A percentile compares a stretch with the other conserved stretches of the same genome.
Evolutionary conservation across 2,888 invertebrate genomes (phyloP).

Genomic region (Celastrina argiolus): DNA sequence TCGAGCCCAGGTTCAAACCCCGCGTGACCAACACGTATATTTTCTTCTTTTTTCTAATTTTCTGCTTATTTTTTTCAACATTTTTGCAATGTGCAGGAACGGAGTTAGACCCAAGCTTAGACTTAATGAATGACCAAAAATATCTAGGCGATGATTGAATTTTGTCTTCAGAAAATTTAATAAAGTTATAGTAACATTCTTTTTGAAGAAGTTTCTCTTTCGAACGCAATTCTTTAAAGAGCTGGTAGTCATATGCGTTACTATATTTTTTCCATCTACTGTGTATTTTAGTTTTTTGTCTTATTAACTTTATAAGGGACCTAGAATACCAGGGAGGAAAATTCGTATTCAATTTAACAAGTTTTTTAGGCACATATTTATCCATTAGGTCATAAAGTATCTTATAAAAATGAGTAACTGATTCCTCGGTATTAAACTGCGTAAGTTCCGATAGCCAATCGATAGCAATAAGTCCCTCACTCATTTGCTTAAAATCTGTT

Average conservation of each 20-base stretch:
- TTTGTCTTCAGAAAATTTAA: background rate
- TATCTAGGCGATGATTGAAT: background rate
- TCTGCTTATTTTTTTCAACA: too few relatives aligned
- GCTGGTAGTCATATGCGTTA: background rate
- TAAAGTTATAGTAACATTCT: background rate
- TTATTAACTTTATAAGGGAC: background rate
- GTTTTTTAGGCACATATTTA: background rate
- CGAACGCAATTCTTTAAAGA: background rate
- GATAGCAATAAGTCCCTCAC: background rate
- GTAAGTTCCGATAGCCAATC: background rate
- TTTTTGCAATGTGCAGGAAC: background rate
- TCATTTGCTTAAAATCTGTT: background rate
- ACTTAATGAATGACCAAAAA: background rate
- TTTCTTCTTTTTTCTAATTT: too few relatives aligned
- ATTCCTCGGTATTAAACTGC: background rate
- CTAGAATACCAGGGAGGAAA: background rate
- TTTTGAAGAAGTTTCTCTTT: background rate
- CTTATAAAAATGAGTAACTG: background rate
- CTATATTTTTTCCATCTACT: background rate
- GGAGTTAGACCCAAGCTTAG: background rate
- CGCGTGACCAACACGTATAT: too few relatives aligned
- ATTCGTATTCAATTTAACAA: background rate
- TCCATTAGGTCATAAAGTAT: background rate
- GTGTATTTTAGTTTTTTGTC: background rate
- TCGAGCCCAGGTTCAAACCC: too few relatives aligned